Base-by-base conservation (phyloP, 2,797 vertebrate genomes). In the Aplochiton taeniatus region DNA sequence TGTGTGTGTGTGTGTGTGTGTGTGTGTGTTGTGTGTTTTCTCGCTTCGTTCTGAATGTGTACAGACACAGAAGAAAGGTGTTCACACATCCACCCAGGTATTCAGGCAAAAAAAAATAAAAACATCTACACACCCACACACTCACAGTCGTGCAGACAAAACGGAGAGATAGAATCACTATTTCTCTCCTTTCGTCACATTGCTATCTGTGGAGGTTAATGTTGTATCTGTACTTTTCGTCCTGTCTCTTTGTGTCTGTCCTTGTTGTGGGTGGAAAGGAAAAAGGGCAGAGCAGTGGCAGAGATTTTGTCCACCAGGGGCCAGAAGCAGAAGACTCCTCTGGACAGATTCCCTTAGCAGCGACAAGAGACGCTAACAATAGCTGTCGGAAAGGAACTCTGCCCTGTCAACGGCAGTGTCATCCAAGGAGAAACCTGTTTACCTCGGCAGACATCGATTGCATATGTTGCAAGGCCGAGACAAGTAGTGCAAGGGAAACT, bases 331-430 rank as follows among this genome's bases (percentile, higher is more conserved):
- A 58, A 6, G 52, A 64, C 64, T 70, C 75, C 62, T 62, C 20
- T 0, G 74, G 73, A 72, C 73, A 73, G 65, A 68, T 69, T 73
- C 79, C 61, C 70, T 75, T 60, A 63, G 61, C 61, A 3, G 50
- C 70, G 68, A 80, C 78, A 75, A 31, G 51, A 63, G 63, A 79
- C 12, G 8, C 76, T 75, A 77, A 81, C 78, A 78, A 65, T 74
- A 82, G 81, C 74, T 78, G 78, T 80, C 68, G 76, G 69, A 71
- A 64, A 67, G 67, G 60, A 71, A 69, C 62, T 69, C 72, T 58
- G 62, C 65, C 42, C 69, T 46, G 46, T 77, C 72, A 31, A 64
- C 66, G 58, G 69, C 71, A 43, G 73, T 72, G 77, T 77, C 77
- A 71, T 75, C 56, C 63, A 61, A 62, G 72, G 77, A 68, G 65